Percentiles rank a stretch among this genome's conserved stretches.
Conservation (phyloP, 2,888 invertebrate genomes). For the Philhelius pedissequus region DNA sequence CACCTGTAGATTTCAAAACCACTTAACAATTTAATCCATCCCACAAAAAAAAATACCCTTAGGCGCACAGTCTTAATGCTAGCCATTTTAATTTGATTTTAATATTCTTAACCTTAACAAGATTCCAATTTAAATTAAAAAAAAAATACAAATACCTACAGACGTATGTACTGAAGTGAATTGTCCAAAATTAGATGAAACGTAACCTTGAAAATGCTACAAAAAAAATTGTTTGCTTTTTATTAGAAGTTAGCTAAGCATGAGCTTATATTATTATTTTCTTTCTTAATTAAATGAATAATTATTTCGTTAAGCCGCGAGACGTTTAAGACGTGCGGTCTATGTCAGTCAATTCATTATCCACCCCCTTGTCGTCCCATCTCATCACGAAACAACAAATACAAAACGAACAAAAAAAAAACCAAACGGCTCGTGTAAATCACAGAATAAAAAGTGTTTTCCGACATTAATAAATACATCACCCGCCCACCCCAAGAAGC, state of each 20-base stretch:
- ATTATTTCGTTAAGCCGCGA: not conserved
- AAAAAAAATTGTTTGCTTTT: conserved; percentile 16
- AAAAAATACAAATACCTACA: not conserved
- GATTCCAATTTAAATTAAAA: not conserved
- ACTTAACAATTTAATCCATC: not conserved
- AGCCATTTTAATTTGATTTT: conserved; percentile 3
- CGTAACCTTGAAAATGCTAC: conserved; percentile 40
- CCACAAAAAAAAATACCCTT: not conserved
- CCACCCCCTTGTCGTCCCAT: not conserved
- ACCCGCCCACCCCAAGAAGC: not conserved
- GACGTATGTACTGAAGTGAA: not conserved
- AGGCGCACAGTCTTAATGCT: not conserved
- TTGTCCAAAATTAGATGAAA: conserved; percentile 7
- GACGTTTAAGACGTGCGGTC: not conserved
- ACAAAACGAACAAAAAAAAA: not conserved
- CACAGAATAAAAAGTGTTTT: conserved; percentile 1
- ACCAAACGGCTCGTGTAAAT: not conserved
- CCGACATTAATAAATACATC: not conserved
- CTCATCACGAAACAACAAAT: not conserved
- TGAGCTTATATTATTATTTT: not conserved
- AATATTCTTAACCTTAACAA: not conserved
- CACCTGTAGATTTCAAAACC: not conserved
- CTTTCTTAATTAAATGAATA: not conserved
- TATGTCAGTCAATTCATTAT: conserved; percentile 1
- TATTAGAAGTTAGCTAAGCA: conserved; percentile 44